Evolutionary conservation across 2,113 vertebrate genomes (phyloP).

Genomic region (Delphinapterus leucas): DNA sequence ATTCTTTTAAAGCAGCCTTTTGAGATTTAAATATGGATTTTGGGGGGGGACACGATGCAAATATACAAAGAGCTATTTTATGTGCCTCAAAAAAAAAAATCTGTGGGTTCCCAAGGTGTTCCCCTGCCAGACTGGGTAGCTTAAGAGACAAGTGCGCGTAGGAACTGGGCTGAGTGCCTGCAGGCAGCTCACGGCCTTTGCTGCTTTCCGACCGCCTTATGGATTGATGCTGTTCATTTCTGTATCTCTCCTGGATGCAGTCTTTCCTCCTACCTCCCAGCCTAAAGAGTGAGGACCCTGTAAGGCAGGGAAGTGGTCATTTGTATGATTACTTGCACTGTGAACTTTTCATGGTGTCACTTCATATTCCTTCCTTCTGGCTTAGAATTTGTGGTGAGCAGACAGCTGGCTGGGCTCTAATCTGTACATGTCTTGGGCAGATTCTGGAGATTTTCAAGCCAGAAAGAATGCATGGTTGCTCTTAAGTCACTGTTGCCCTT

Average conservation of each 20-base stretch:
- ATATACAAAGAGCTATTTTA: background rate
- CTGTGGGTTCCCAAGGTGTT: background rate
- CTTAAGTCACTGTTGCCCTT: background rate
- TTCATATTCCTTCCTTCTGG: background rate
- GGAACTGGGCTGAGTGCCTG: background rate
- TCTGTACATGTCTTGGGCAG: background rate
- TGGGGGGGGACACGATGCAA: background rate
- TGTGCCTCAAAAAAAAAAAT: background rate
- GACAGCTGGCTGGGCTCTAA: background rate
- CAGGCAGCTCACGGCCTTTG: fast-evolving
- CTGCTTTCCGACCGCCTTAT: fast-evolving
- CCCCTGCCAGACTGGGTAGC: background rate
- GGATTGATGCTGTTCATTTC: background rate
- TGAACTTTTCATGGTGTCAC: background rate
- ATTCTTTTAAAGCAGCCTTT: background rate
- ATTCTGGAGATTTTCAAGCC: background rate
- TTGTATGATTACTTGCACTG: background rate
- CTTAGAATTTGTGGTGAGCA: background rate
- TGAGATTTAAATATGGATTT: background rate
- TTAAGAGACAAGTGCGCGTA: fast-evolving
- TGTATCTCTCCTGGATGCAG: no score
- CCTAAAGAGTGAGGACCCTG: background rate
- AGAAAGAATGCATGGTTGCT: background rate
- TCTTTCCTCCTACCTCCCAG: no score
- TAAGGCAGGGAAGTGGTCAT: background rate